These are phyloP conservation scores for Uria aalge DNA, from an alignment of 2,113 vertebrate genomes.

Conservation along the genomic window DNA sequence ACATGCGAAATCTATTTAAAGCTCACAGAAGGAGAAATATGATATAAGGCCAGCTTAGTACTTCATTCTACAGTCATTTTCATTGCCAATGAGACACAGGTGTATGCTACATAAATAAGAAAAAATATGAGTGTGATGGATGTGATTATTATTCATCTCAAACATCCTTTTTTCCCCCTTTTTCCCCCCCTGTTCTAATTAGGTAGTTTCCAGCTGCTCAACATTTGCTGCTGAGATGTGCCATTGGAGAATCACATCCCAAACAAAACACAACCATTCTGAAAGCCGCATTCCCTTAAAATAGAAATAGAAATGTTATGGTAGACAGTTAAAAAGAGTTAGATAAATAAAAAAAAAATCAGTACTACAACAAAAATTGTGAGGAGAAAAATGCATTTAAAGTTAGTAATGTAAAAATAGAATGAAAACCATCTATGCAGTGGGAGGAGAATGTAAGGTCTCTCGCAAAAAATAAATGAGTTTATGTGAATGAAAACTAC, in stretches of 20 bases:
- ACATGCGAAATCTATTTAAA: constrained; percentile 12
- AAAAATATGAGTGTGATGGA: constrained; percentile 19
- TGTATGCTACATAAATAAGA: constrained; percentile 28
- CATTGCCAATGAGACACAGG: constrained; percentile 35
- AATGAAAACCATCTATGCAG: background rate
- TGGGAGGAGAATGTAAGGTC: background rate
- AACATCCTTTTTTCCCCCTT: background rate
- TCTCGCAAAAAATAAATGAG: background rate
- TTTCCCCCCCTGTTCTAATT: constrained; percentile 32
- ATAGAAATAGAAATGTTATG: background rate
- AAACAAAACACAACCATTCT: background rate
- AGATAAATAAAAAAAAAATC: background rate
- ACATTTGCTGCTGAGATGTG: constrained; percentile 11
- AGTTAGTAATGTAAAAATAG: background rate
- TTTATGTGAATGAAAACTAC: background rate
- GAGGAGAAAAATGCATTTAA: background rate
- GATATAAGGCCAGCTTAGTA: background rate
- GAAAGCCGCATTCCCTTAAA: background rate
- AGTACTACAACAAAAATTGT: background rate
- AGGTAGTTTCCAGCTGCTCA: constrained; percentile 64
- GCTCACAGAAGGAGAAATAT: constrained; percentile 1
- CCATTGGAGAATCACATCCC: constrained; percentile 1
- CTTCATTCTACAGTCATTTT: constrained; percentile 7
- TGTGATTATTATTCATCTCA: constrained; percentile 59
- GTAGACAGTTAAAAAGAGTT: background rate